Conservation (phyloP, 2,113 vertebrate genomes). For the Chelonoidis abingdonii region DNA sequence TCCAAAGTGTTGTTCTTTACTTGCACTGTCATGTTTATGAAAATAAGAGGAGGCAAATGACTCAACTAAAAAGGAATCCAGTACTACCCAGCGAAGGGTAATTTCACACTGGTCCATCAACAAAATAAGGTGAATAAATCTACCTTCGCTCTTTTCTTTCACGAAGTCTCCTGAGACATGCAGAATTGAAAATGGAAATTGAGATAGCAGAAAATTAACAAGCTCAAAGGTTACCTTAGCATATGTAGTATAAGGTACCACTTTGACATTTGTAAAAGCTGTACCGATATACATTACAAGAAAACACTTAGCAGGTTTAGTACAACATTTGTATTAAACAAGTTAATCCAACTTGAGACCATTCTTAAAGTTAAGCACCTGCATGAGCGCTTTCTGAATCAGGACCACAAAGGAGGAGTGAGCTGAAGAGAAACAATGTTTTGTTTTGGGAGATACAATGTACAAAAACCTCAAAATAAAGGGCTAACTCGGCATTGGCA, state of each 20-base stretch:
- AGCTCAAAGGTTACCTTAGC: background rate
- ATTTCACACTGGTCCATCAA: background rate
- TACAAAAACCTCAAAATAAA: background rate
- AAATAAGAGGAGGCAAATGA: background rate
- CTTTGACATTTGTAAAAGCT: fast-evolving
- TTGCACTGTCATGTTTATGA: background rate
- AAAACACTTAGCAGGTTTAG: background rate
- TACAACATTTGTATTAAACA: background rate
- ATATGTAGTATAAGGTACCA: fast-evolving
- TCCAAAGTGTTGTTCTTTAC: background rate
- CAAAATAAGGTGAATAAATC: background rate
- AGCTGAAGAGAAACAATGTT: background rate
- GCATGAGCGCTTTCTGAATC: background rate
- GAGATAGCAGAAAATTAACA: background rate
- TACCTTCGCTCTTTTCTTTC: background rate
- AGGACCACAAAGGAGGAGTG: background rate
- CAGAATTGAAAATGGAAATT: background rate
- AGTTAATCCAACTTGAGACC: background rate
- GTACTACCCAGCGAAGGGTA: background rate
- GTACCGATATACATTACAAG: background rate
- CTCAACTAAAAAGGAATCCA: background rate
- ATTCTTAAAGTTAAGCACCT: background rate
- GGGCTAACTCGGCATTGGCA: background rate
- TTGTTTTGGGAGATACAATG: background rate
- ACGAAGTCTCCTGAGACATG: fast-evolving